Percentiles rank a stretch among this genome's conserved stretches.
Conservation (phyloP, 2,113 vertebrate species). For the Oreochromis spilurus region DNA sequence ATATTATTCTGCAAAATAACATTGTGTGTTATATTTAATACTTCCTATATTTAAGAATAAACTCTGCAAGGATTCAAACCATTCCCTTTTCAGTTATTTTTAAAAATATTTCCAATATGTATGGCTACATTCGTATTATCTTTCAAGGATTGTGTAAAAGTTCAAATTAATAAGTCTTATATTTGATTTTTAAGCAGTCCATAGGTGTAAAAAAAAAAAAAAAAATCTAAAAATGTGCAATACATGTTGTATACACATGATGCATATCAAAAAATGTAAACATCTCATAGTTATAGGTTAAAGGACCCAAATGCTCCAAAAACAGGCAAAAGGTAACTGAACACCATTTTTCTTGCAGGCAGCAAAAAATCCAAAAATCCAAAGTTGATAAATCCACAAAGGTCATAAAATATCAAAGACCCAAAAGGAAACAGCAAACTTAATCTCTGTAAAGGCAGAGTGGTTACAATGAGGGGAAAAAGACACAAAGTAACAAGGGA, state of each 20-base stretch:
- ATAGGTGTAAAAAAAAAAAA: not conserved
- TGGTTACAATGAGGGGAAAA: accelerated
- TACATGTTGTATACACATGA: not conserved
- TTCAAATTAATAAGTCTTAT: not conserved
- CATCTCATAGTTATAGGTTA: not conserved
- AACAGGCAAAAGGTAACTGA: not conserved
- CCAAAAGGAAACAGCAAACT: not conserved
- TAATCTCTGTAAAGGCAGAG: not conserved
- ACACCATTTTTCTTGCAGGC: not conserved
- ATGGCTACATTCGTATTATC: not conserved
- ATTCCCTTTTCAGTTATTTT: not conserved
- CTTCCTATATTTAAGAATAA: not conserved
- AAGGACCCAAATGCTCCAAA: not conserved
- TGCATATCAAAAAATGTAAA: not conserved
- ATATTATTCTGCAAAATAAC: not conserved
- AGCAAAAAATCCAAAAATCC: not conserved
- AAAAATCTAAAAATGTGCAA: not conserved
- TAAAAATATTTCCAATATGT: not conserved
- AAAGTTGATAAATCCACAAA: not conserved
- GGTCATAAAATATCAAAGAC: not conserved
- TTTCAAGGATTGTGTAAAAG: not conserved
- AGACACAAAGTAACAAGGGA: not conserved
- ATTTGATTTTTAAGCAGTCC: not conserved
- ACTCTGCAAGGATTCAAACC: not conserved
- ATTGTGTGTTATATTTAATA: not conserved